phyloP scores from a whole-genome alignment of 2,797 vertebrate species.

The Microchirus variegatus region DNA sequence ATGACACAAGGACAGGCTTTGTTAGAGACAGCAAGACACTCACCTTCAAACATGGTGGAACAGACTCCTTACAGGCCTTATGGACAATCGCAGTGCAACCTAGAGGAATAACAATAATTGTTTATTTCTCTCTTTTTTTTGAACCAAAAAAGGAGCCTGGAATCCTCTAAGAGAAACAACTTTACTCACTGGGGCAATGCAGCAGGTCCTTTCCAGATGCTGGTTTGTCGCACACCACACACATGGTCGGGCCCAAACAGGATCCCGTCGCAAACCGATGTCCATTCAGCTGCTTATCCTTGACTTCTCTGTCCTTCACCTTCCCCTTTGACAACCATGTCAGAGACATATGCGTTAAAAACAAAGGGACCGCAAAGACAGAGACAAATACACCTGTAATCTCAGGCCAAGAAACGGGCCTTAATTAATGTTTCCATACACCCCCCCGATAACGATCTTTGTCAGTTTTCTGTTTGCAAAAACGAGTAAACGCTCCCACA shows the following conservation, averaged over 20 bases:
- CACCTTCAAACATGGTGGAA: conserved; percentile 89
- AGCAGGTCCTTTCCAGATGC: conserved; percentile 89
- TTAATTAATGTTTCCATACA: conserved; percentile 4
- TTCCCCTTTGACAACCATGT: conserved; percentile 81
- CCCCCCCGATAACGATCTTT: not conserved
- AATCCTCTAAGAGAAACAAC: too few species aligned
- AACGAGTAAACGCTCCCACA: conserved; percentile 22
- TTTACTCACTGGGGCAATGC: conserved; percentile 89
- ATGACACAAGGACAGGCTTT: not conserved
- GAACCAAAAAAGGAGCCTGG: too few species aligned
- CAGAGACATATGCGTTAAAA: conserved; percentile 57
- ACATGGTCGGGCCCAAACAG: conserved; percentile 84
- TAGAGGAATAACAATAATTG: conserved; percentile 61
- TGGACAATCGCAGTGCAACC: conserved; percentile 88
- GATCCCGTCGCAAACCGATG: conserved; percentile 89
- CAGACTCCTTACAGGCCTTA: conserved; percentile 89
- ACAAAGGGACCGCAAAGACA: conserved; percentile 17
- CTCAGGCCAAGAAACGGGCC: not conserved
- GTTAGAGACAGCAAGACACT: not conserved
- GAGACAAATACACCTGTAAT: not conserved
- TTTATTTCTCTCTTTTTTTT: too few species aligned
- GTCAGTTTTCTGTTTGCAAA: conserved; percentile 29
- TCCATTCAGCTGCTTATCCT: conserved; percentile 84
- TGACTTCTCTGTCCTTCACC: conserved; percentile 87
- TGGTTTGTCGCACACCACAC: conserved; percentile 90